These are phyloP conservation scores for Hozukius guyotensis DNA, from an alignment of 2,797 vertebrate species.

Conservation along the genomic window DNA sequence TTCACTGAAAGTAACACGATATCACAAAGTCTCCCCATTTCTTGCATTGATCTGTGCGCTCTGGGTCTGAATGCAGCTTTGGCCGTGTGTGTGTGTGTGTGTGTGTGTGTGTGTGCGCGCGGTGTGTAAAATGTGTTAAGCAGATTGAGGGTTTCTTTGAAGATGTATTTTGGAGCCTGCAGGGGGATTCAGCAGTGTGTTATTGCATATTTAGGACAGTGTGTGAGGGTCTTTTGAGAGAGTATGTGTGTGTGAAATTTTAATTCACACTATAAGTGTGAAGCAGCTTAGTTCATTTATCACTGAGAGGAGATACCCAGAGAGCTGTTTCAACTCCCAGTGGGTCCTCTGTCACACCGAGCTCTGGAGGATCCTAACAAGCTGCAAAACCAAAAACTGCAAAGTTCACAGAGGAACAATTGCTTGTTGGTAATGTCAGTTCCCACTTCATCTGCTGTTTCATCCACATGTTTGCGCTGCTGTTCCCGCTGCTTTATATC, in stretches of 20 bases:
- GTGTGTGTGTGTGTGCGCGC: conserved; percentile 7
- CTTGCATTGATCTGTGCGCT: conserved; percentile 50
- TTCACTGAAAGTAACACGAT: conserved; percentile 49
- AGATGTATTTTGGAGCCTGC: conserved; percentile 67
- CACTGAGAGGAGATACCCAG: conserved; percentile 60
- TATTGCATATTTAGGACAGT: conserved; percentile 76
- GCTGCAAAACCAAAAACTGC: conserved; percentile 37
- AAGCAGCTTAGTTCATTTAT: conserved; percentile 73
- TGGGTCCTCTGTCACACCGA: conserved; percentile 49
- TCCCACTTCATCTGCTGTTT: conserved; percentile 1
- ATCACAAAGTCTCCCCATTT: conserved; percentile 49
- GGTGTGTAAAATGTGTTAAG: conserved; percentile 63
- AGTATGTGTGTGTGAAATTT: conserved; percentile 75
- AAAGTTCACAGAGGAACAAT: conserved; percentile 46
- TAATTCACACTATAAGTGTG: conserved; percentile 77
- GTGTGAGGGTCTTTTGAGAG: conserved; percentile 69
- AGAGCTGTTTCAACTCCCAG: conserved; percentile 64
- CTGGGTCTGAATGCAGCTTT: conserved; percentile 17
- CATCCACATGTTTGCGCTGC: not conserved
- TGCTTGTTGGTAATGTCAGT: conserved; percentile 11
- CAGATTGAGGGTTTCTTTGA: conserved; percentile 72
- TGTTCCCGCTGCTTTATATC: not conserved
- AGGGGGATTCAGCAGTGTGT: conserved; percentile 66
- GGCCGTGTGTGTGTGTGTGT: conserved; percentile 5
- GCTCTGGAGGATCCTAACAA: conserved; percentile 53